Percentiles rank a stretch among this genome's conserved stretches.
These are phyloP conservation scores for Lerema accius DNA, from an alignment of 1,140 invertebrate species.

Conservation along the genomic window DNA sequence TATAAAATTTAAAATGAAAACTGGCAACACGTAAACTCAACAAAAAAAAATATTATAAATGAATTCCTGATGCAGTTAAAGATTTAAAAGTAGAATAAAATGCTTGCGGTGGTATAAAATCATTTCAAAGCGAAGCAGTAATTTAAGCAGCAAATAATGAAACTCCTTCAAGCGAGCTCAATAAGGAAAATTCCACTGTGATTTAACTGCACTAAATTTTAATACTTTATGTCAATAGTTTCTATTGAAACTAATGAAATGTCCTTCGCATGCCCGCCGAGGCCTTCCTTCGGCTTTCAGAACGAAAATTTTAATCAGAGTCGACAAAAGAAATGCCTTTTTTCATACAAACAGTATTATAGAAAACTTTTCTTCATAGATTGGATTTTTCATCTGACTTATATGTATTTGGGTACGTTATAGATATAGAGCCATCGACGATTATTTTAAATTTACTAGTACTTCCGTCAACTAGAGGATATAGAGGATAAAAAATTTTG, in stretches of 20 bases:
- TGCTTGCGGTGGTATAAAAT: constrained; percentile 9
- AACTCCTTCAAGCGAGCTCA: constrained; percentile 15
- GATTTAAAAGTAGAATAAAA: constrained; percentile 8
- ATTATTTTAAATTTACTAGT: too few species aligned
- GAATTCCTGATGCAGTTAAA: not conserved
- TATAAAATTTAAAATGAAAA: too few species aligned
- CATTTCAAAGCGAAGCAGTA: constrained; percentile 17
- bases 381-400: not conserved
- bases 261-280: constrained; percentile 25
- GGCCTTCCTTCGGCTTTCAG: constrained; percentile 32
- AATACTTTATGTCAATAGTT: constrained; percentile 46
- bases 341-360: constrained; percentile 23
- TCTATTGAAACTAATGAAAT: constrained; percentile 42
- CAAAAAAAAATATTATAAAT: constrained; percentile 11
- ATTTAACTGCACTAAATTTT: constrained; percentile 46
- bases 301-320: constrained; percentile 51
- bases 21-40: too few species aligned
- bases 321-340: constrained; percentile 35
- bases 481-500: too few species aligned
- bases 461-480: too few species aligned
- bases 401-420: too few species aligned
- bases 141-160: constrained; percentile 25
- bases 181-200: constrained; percentile 37
- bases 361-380: constrained; percentile 4
- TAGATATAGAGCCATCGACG: too few species aligned